Percentiles rank a stretch among this genome's conserved stretches.
These are phyloP conservation scores for Tupaia tana DNA, from an alignment of 2,113 vertebrate species.

Conservation along the genomic window DNA sequence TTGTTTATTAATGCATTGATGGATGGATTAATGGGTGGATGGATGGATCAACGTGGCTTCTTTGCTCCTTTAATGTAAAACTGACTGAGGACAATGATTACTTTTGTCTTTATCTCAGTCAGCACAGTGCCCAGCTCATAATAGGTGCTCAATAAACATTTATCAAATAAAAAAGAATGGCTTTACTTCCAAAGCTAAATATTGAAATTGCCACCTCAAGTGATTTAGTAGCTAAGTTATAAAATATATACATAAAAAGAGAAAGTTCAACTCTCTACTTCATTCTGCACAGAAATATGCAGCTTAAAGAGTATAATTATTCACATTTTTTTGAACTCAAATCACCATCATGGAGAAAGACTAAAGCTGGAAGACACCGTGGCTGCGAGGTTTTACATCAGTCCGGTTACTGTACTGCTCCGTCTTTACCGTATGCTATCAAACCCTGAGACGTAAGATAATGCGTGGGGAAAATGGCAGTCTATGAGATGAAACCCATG, in stretches of 20 bases:
- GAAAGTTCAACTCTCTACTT: not conserved
- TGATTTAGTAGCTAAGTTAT: not conserved
- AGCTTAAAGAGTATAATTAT: not conserved
- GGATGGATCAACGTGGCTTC: accelerated
- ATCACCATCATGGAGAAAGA: too few species aligned
- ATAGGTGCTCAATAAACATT: not conserved
- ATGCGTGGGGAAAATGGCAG: accelerated
- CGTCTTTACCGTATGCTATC: not conserved
- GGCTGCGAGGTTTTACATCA: not conserved
- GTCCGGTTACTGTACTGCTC: accelerated
- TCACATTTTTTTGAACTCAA: not conserved
- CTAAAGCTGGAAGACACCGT: too few species aligned
- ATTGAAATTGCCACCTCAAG: not conserved
- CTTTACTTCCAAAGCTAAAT: not conserved
- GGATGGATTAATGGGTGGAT: not conserved
- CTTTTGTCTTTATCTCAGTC: not conserved
- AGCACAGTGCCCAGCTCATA: not conserved
- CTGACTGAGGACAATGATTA: not conserved
- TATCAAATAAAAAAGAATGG: not conserved
- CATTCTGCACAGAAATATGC: not conserved
- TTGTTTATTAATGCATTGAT: not conserved
- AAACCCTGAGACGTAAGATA: not conserved
- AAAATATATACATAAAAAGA: not conserved
- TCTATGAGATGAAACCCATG: not conserved
- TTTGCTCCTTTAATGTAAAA: not conserved